A percentile compares a stretch with the other conserved stretches of the same genome.
These are phyloP conservation scores for Acrocephalus arundinaceus DNA, from an alignment of 2,113 vertebrate species.

Conservation along the genomic window DNA sequence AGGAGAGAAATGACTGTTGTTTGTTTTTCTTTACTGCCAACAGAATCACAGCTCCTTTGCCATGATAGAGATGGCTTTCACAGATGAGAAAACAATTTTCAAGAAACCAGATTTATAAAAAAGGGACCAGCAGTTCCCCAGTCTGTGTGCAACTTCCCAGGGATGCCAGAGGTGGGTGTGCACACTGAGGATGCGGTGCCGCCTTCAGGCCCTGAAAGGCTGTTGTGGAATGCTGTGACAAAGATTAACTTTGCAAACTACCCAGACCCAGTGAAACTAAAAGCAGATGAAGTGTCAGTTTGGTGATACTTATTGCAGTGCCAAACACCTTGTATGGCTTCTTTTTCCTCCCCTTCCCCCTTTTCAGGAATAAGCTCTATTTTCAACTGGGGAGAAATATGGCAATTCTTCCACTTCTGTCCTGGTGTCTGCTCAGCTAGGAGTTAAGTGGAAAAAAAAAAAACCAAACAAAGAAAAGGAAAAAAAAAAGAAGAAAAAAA, in stretches of 20 bases:
- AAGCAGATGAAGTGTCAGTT: background rate
- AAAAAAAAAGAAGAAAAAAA: background rate
- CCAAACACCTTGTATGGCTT: slow-evolving; percentile 2
- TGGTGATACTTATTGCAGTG: background rate
- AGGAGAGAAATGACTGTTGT: background rate
- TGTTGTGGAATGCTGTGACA: background rate
- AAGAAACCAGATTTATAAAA: background rate
- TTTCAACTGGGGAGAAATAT: background rate
- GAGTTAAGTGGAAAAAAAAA: background rate
- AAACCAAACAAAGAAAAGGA: background rate
- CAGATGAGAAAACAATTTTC: background rate
- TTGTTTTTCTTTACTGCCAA: too few relatives aligned
- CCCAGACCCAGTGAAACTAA: background rate
- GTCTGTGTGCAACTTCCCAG: background rate
- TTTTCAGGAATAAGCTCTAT: background rate
- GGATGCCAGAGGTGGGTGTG: background rate
- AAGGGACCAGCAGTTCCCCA: background rate
- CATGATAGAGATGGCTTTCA: background rate
- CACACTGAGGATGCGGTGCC: accelerated
- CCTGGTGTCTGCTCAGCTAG: background rate
- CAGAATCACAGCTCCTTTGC: background rate
- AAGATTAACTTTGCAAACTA: background rate
- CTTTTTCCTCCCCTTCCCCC: background rate
- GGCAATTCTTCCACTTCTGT: background rate
- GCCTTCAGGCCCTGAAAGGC: background rate